These are phyloP conservation scores for Cantharis nigra DNA, from an alignment of 2,888 invertebrate species.

Conservation along the genomic window DNA sequence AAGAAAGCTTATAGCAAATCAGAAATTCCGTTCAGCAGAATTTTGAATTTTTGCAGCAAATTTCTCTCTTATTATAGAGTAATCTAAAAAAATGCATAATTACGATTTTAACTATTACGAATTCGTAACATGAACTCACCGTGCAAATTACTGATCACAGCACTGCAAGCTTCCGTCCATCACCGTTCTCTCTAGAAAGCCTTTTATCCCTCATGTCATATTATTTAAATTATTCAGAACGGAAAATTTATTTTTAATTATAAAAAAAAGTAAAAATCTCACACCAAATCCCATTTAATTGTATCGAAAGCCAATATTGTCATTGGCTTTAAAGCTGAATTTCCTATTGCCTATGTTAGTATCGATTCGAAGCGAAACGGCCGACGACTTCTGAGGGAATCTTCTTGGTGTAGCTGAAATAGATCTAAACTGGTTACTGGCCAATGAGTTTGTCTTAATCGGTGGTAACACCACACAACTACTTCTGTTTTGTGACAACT, in stretches of 20 bases:
- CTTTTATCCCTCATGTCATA: not conserved
- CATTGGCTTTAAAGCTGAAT: not conserved
- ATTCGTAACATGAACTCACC: not conserved
- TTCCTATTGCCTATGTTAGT: not conserved
- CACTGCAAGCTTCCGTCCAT: not conserved
- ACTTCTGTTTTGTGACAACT: slow-evolving; percentile 26
- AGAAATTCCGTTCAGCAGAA: too few relatives aligned
- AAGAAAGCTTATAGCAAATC: too few relatives aligned
- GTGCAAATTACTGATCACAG: not conserved
- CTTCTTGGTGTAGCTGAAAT: slow-evolving; percentile 48
- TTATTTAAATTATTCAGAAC: not conserved
- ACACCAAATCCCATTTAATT: not conserved
- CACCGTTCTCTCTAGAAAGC: not conserved
- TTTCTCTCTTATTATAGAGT: not conserved
- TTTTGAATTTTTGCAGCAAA: not conserved
- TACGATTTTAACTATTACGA: not conserved
- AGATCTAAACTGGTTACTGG: slow-evolving; percentile 43
- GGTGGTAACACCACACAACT: slow-evolving; percentile 44
- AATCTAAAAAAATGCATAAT: not conserved
- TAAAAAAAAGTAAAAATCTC: not conserved
- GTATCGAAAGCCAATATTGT: not conserved
- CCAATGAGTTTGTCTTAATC: slow-evolving; percentile 37
- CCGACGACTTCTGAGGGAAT: slow-evolving; percentile 29
- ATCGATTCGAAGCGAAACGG: slow-evolving; percentile 12
- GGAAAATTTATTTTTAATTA: not conserved